A percentile compares a stretch with the other conserved stretches of the same genome.
Evolutionary conservation across 2,797 vertebrate species (phyloP).

Genomic region (Sebastes nivosus): DNA sequence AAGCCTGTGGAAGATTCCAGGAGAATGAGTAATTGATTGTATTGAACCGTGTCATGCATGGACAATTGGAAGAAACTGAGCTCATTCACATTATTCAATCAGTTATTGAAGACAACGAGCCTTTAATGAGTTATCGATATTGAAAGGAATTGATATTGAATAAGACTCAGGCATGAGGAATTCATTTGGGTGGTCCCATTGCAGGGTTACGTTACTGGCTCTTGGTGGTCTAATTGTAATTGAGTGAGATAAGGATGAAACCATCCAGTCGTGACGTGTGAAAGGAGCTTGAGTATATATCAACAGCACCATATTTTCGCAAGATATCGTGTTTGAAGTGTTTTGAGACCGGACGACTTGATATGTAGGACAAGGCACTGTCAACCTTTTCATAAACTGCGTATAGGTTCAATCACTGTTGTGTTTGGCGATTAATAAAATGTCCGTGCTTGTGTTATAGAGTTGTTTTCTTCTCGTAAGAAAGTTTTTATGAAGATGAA

Average conservation of each 20-base stretch:
- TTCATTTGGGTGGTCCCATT: slow-evolving; percentile 13
- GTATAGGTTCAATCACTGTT: background rate
- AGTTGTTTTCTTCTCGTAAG: background rate
- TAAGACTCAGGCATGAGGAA: slow-evolving; percentile 45
- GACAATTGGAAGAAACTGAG: slow-evolving; percentile 41
- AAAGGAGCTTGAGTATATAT: background rate
- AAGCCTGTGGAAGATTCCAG: slow-evolving; percentile 9
- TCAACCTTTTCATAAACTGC: background rate
- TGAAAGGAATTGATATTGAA: slow-evolving; percentile 48
- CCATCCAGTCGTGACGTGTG: background rate
- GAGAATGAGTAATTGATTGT: slow-evolving; percentile 57
- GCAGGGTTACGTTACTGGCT: background rate
- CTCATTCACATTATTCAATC: slow-evolving; percentile 46
- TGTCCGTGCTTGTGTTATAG: background rate
- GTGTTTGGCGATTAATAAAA: background rate
- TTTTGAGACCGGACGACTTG: slow-evolving; percentile 20
- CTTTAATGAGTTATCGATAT: slow-evolving; percentile 60
- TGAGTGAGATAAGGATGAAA: slow-evolving; percentile 18
- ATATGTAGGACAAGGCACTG: slow-evolving; percentile 1
- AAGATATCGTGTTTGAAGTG: slow-evolving; percentile 2
- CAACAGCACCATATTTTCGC: background rate
- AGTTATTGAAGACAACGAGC: slow-evolving; percentile 32
- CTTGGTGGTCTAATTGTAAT: slow-evolving; percentile 4
- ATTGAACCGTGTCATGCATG: slow-evolving; percentile 55
- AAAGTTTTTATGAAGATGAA: background rate